These are phyloP conservation scores for Frieseomelitta varia DNA, from an alignment of 1,140 invertebrate species.

Conservation along the genomic window DNA sequence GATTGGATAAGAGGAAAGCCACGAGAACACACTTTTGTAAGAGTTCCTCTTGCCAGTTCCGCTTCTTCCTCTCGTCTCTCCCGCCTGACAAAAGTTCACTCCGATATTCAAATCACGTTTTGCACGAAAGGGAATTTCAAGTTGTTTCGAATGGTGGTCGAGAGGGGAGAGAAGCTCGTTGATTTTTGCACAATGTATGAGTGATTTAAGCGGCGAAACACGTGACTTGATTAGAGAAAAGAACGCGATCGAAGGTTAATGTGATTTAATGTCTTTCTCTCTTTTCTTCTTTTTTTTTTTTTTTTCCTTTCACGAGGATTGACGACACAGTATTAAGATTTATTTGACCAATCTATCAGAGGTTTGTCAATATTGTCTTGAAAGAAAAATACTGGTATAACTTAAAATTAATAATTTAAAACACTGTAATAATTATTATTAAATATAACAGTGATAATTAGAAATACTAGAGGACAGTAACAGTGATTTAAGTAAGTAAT, in stretches of 20 bases:
- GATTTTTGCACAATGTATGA: neutral
- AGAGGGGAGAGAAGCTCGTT: too few species aligned
- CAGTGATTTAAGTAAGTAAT: too few species aligned
- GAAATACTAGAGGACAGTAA: too few species aligned
- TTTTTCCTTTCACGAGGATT: neutral
- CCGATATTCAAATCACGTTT: constrained; percentile 1
- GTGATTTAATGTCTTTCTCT: neutral
- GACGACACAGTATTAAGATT: neutral
- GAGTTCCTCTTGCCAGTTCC: neutral
- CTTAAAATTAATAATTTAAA: neutral
- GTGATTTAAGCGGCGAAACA: neutral
- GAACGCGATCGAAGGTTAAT: too few species aligned
- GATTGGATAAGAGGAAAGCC: constrained; percentile 18
- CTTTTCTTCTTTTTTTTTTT: neutral
- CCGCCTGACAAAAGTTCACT: neutral
- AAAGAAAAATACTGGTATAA: neutral
- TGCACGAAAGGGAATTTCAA: neutral
- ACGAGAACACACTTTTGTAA: neutral
- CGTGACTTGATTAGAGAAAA: neutral
- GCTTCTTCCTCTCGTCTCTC: neutral
- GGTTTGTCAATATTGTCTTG: neutral
- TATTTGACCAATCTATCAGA: neutral
- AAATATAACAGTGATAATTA: too few species aligned
- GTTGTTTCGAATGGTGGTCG: neutral
- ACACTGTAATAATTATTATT: too few species aligned